Percentiles rank a stretch among this genome's conserved stretches.
Conservation (phyloP, 2,888 invertebrate genomes). For the Podotricha telesiphe region DNA sequence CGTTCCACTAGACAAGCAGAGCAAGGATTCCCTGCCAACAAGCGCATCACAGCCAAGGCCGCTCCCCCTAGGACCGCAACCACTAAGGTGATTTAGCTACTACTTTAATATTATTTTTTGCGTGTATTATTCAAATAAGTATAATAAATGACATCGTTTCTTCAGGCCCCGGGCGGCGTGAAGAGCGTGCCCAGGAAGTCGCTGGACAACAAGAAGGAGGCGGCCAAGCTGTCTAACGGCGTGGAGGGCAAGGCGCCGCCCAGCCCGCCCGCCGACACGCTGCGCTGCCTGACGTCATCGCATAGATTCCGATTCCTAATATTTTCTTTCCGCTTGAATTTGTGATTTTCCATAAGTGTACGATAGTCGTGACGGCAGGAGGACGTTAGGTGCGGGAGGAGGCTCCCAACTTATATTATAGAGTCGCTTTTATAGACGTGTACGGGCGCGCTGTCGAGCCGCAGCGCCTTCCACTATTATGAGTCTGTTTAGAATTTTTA, state of each 20-base stretch:
- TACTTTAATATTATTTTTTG: neutral
- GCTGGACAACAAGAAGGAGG: constrained; percentile 46
- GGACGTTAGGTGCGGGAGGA: constrained; percentile 79
- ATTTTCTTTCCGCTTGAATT: constrained; percentile 80
- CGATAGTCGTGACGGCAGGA: constrained; percentile 74
- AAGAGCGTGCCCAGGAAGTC: constrained; percentile 55
- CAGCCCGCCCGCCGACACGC: constrained; percentile 75
- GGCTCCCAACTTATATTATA: constrained; percentile 78
- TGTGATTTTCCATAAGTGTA: constrained; percentile 83
- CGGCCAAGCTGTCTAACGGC: constrained; percentile 50
- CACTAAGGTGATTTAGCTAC: constrained; percentile 61
- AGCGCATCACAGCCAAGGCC: constrained; percentile 84
- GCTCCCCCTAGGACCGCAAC: constrained; percentile 72
- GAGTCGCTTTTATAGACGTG: constrained; percentile 77
- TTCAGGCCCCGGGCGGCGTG: constrained; percentile 59
- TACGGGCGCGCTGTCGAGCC: constrained; percentile 35
- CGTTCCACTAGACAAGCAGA: constrained; percentile 81
- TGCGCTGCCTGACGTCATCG: constrained; percentile 78
- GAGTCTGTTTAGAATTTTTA: constrained; percentile 83
- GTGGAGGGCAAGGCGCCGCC: constrained; percentile 77
- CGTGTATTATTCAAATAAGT: neutral
- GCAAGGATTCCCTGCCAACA: constrained; percentile 88
- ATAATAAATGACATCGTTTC: constrained; percentile 21
- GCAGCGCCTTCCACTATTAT: constrained; percentile 65
- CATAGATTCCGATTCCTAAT: constrained; percentile 77